Conservation (phyloP, 2,113 vertebrate species). For the Upupa epops region DNA sequence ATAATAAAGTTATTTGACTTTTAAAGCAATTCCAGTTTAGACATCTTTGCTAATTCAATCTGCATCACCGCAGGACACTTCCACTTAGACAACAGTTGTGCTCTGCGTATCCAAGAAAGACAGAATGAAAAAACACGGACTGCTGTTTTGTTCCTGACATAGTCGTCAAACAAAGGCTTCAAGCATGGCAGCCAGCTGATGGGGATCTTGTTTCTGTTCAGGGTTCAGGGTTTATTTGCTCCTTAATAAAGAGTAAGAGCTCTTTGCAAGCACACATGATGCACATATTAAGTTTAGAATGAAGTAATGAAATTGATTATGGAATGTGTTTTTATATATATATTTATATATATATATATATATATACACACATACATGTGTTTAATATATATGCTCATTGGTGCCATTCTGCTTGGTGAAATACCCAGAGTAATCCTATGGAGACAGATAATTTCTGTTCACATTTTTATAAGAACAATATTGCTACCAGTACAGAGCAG, state of each 20-base stretch:
- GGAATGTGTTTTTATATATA: neutral
- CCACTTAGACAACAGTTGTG: neutral
- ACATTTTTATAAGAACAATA: neutral
- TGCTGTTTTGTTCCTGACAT: neutral
- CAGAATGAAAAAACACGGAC: neutral
- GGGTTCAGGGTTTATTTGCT: neutral
- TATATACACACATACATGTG: too few relatives aligned
- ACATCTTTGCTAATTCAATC: neutral
- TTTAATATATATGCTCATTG: too few relatives aligned
- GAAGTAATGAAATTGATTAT: too few relatives aligned
- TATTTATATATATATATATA: neutral
- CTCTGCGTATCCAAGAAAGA: neutral
- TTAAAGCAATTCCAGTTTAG: neutral
- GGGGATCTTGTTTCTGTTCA: neutral
- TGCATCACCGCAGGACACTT: neutral
- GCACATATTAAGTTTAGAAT: neutral
- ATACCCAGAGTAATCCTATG: neutral
- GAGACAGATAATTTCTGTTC: neutral
- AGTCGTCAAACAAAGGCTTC: neutral
- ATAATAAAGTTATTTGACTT: constrained; percentile 21
- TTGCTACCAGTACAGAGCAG: neutral
- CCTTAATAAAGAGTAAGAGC: neutral
- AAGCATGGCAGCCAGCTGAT: neutral
- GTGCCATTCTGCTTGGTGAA: neutral
- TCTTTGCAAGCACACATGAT: neutral